Base-by-base conservation (phyloP, 2,888 invertebrate species). In the Allophyes oxyacanthae region DNA sequence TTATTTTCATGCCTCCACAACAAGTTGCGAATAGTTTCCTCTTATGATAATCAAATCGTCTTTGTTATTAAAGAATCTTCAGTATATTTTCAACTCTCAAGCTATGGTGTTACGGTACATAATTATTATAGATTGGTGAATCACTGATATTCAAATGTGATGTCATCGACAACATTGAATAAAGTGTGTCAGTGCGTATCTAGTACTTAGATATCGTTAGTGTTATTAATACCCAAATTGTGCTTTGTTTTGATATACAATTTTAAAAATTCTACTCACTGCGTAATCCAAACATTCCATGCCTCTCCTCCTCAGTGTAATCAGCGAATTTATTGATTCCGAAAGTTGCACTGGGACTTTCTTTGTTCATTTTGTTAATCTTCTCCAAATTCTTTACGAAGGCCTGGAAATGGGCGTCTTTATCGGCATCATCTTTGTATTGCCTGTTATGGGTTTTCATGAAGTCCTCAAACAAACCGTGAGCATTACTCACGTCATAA, bases 311-410 rank as follows among this genome's bases (percentile, higher is more conserved):
- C 0, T 66, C 58, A 0, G 86, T 84, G 30, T 79, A 81, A 67
- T 87, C 88, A 6, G 88, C 73, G 8, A 84, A 83, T 51, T 81
- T 59, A 30, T 85, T 86, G 20, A 87, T 77, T 15, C 69, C 84
- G 49, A 57, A 85, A 5, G 68, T 74, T 2, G 82, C 77, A 10
- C 43, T 14, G 0, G 58, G 2, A 28, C 42, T 55, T 0, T 48
- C 32, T 14, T 46, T 43, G 43, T 84, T 84, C 13, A 75, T 1
- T 14, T 67, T 64, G 34, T 86, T 85, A 28, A 86, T 81, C 20
- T 63, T 54, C 41, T 69, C 32, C 48, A 87, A 73, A 67, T 46
- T 76, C 0, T 44, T 50, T 0, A 74, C 37, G 45, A 89, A 89
- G 4, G 79, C 77, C 30, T 69, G 36, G 41, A 62, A 86, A 55